Percentiles rank a stretch among this genome's conserved stretches.
Conservation (phyloP, 2,113 vertebrate genomes). For the Pituophis catenifer region DNA sequence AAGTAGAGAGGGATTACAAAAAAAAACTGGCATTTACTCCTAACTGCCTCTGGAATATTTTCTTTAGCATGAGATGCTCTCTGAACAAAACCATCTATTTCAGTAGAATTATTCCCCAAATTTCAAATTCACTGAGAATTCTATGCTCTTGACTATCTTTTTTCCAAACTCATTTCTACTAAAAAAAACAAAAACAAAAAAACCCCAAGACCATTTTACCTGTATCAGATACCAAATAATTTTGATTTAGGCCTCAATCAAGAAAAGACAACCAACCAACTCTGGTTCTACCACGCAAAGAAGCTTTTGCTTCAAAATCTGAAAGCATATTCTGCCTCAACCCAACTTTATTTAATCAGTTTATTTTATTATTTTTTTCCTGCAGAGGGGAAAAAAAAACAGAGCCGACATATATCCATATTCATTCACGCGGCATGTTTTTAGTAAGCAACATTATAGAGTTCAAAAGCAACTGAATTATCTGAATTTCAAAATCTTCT, state of each 20-base stretch:
- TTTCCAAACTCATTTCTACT: neutral
- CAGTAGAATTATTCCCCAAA: neutral
- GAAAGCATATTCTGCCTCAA: neutral
- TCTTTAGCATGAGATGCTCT: no score
- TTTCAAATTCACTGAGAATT: neutral
- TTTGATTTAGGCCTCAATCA: neutral
- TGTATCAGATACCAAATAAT: neutral
- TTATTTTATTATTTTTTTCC: conserved; percentile 34
- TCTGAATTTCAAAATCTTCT: conserved; percentile 57
- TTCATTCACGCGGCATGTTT: neutral
- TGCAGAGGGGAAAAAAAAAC: conserved; percentile 3
- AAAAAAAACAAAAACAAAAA: neutral
- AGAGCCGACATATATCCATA: conserved; percentile 14
- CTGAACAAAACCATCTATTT: neutral
- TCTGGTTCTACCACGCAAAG: neutral
- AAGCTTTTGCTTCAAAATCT: conserved; percentile 21
- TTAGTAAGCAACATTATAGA: conserved; percentile 39
- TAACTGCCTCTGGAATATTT: neutral
- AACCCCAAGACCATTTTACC: no score
- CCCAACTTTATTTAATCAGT: conserved; percentile 20
- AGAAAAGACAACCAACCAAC: neutral
- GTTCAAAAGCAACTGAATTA: conserved; percentile 30
- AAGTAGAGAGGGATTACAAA: neutral
- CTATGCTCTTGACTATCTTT: neutral
- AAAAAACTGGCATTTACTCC: neutral